Percentiles rank a stretch among this genome's conserved stretches.
These are phyloP conservation scores for Thalassarche chlororhynchos DNA, from an alignment of 2,113 vertebrate genomes.

Conservation along the genomic window DNA sequence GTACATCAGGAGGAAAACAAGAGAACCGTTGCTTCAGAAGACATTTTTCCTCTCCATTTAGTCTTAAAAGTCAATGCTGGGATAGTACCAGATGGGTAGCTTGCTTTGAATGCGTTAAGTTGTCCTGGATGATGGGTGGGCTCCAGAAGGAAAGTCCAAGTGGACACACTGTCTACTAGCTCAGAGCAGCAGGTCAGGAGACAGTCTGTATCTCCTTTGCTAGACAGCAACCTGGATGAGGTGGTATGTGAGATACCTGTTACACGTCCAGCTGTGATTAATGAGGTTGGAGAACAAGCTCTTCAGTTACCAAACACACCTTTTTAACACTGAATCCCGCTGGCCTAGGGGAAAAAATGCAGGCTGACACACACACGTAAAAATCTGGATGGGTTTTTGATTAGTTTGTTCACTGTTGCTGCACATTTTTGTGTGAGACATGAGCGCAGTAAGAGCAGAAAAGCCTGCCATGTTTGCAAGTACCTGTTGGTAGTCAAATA, in stretches of 20 bases:
- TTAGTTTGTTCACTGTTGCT: background rate
- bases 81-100: background rate
- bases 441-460: background rate
- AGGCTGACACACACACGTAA: background rate
- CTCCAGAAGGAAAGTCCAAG: background rate
- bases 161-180: background rate
- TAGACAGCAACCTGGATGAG: background rate
- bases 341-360: background rate
- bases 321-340: background rate
- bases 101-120: background rate
- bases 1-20: background rate
- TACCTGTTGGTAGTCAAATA: background rate
- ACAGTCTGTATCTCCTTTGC: background rate
- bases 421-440: background rate
- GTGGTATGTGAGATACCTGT: background rate
- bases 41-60: background rate
- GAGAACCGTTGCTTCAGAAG: background rate
- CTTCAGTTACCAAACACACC: background rate
- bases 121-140: accelerated
- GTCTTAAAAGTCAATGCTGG: background rate
- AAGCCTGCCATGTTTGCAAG: background rate
- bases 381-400: conserved; percentile 4
- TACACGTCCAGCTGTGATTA: background rate
- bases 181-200: background rate
- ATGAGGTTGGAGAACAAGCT: background rate